These are phyloP conservation scores for Anagrus nilaparvatae DNA, from an alignment of 1,140 invertebrate genomes.

Conservation along the genomic window DNA sequence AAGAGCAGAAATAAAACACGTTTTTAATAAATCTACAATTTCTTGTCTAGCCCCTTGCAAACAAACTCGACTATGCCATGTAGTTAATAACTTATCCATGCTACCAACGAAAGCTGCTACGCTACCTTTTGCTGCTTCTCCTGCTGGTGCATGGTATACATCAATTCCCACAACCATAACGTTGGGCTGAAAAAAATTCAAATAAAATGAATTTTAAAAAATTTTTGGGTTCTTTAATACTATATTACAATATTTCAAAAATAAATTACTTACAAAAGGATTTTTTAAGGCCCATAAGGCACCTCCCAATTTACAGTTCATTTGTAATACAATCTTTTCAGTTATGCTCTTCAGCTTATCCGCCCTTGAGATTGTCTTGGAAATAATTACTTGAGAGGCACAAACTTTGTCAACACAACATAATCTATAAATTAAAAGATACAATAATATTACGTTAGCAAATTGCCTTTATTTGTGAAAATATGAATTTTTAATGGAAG, in stretches of 20 bases:
- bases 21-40: conserved; percentile 63
- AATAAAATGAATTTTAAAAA: too few relatives aligned
- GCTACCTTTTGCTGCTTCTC: conserved; percentile 34
- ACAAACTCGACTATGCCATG: conserved; percentile 65
- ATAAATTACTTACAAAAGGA: conserved; percentile 59
- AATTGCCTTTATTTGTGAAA: neutral
- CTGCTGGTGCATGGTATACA: conserved; percentile 63
- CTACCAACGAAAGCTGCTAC: conserved; percentile 74
- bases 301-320: conserved; percentile 93
- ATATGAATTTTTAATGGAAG: neutral
- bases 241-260: too few relatives aligned
- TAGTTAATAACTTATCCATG: conserved; percentile 61
- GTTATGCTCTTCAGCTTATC: conserved; percentile 65
- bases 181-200: conserved; percentile 36
- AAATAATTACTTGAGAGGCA: conserved; percentile 69
- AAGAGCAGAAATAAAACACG: conserved; percentile 58
- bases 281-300: conserved; percentile 78
- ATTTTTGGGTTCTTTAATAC: conserved; percentile 2
- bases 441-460: conserved; percentile 5
- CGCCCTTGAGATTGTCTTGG: conserved; percentile 58
- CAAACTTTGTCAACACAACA: conserved; percentile 74
- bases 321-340: conserved; percentile 89
- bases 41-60: conserved; percentile 63
- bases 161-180: conserved; percentile 89
- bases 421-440: conserved; percentile 35